Conservation (phyloP, 2,888 invertebrate genomes). For the Gastrophysa polygoni region DNA sequence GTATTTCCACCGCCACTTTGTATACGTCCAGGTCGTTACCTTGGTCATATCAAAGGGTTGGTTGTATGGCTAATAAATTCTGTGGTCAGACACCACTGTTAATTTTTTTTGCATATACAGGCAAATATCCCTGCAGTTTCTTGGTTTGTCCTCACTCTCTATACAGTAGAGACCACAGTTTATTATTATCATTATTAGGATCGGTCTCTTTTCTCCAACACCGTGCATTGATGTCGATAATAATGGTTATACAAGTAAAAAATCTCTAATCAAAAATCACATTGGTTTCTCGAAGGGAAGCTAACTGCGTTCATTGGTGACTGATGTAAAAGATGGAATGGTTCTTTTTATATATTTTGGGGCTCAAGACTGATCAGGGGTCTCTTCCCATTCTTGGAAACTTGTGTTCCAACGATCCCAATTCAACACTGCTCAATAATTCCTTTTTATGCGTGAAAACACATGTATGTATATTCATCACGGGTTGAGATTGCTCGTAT, state of each 20-base stretch:
- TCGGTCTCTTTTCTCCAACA: neutral
- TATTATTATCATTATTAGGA: neutral
- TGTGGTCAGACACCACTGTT: conserved; percentile 39
- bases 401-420: neutral
- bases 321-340: no score
- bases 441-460: neutral
- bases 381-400: neutral
- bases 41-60: conserved; percentile 12
- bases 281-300: no score
- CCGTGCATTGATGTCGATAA: neutral
- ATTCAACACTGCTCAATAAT: neutral
- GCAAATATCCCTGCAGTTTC: neutral
- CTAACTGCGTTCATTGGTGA: no score
- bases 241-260: no score
- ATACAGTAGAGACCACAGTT: neutral
- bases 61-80: conserved; percentile 35
- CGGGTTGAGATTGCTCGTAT: neutral
- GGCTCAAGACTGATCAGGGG: neutral
- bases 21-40: conserved; percentile 7
- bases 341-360: neutral
- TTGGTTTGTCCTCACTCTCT: neutral
- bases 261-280: no score
- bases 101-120: neutral
- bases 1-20: conserved; percentile 27
- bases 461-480: neutral